phyloP scores from a whole-genome alignment of 2,113 vertebrate genomes.

The Eubucco bourcierii region DNA sequence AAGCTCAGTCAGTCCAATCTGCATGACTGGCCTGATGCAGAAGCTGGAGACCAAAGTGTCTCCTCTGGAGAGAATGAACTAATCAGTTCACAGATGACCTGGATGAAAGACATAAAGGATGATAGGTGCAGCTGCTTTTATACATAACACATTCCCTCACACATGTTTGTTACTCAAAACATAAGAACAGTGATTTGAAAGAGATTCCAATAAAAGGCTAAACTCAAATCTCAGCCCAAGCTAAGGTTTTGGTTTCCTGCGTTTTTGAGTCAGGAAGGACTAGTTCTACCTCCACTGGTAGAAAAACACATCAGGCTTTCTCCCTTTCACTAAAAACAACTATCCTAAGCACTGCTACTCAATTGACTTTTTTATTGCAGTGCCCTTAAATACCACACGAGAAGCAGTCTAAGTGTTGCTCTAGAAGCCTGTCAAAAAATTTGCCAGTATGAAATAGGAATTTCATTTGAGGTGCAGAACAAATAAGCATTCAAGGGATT shows the following conservation, averaged over 20 bases:
- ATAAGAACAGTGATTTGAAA: neutral
- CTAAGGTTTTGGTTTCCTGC: no score
- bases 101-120: conserved; percentile 10
- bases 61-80: conserved; percentile 7
- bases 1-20: conserved; percentile 16
- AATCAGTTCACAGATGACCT: conserved; percentile 1
- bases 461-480: neutral
- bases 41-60: conserved; percentile 5
- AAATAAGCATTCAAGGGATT: neutral
- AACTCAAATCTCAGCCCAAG: neutral
- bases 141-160: neutral
- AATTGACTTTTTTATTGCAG: neutral
- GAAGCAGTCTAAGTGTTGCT: neutral
- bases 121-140: neutral
- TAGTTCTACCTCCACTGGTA: neutral
- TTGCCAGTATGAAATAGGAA: neutral
- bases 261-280: neutral
- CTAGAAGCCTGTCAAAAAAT: neutral
- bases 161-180: neutral
- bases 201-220: neutral
- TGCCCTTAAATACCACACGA: neutral
- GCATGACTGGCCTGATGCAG: neutral
- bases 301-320: neutral
- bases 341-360: neutral
- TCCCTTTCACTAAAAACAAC: neutral